Evolutionary conservation across 2,797 vertebrate species (phyloP), one percentile per base, ranked within the genome.

Genomic region (Microctenopoma stevenorrisi): DNA sequence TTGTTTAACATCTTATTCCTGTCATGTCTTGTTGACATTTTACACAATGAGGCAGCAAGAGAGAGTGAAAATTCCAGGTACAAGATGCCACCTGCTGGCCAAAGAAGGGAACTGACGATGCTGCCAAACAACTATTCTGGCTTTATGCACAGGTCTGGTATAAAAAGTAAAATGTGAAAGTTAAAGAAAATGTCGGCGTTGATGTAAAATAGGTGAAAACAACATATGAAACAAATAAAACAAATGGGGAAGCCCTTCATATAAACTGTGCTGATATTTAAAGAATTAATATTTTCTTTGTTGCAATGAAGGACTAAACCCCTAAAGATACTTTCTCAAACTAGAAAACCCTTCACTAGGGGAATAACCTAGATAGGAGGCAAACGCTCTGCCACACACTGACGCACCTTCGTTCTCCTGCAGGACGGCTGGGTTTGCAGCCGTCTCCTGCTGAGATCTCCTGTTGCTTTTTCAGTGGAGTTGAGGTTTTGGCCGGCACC

Each of bases 381-480:
- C n/a, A 1, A 33, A 47, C 12, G 0, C 6, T 18, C 7, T 14
- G n/a, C 4, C 28, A 28, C 55, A 42, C 56, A 57, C 53, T 22
- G 53, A 53, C 64, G 89, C 70, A 98, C 97, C 95, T 96, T 71
- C 90, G 94, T 72, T 96, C 95, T 75, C 93, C 93, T 1, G 92
- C 15, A 1, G 94, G 84, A 79, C 0, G 66, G 53, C 60, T 87
- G 88, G 74, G 86, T 89, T 79, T 85, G 79, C 13, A 90, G 83
- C 90, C 68, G 59, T 93, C 94, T 22, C 22, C 22, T 48, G 88
- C 68, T 0, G 84, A 58, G 22, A 89, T 67, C 89, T 95, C 81
- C 81, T 72, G 70, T 47, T 84, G 91, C 38, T 81, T 88, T 74
- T 92, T 94, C 53, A 85, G 92, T 55, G 89, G 82, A 59, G 79